Conservation (phyloP, 2,797 vertebrate genomes). For the Lepus oiostolus region DNA sequence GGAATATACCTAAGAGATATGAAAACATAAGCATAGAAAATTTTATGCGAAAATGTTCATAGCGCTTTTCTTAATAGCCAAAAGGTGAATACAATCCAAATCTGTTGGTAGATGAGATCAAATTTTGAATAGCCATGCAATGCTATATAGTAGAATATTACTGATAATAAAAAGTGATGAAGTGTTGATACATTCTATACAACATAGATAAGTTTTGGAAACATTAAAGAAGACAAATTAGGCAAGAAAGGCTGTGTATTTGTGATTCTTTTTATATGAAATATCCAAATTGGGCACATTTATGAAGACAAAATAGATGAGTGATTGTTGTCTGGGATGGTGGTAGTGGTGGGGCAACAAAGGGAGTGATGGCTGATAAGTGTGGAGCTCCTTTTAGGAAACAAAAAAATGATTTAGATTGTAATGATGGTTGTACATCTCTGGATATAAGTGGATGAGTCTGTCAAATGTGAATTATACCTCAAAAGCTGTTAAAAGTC, state of each 20-base stretch:
- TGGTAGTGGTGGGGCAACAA: not conserved
- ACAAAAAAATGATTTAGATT: not conserved
- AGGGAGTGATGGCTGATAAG: not conserved
- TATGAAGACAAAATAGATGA: not conserved
- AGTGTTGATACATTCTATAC: not conserved
- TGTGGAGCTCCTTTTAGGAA: not conserved
- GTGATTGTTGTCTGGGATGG: not conserved
- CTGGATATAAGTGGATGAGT: not conserved
- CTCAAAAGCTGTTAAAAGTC: not conserved
- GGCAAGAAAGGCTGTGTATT: not conserved
- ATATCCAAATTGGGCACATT: not conserved
- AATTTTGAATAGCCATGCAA: not conserved
- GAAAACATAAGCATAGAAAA: not conserved
- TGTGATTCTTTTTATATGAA: not conserved
- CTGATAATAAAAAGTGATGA: conserved; percentile 7
- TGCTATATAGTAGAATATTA: not conserved
- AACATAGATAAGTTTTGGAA: not conserved
- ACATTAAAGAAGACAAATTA: not conserved
- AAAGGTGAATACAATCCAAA: not conserved
- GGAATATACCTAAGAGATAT: not conserved
- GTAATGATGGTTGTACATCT: not conserved
- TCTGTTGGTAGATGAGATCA: not conserved
- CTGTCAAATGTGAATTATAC: not conserved
- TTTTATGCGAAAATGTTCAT: not conserved
- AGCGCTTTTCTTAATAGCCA: not conserved